Evolutionary conservation across 2,113 vertebrate species (phyloP).

Genomic region (Pelecanus crispus): DNA sequence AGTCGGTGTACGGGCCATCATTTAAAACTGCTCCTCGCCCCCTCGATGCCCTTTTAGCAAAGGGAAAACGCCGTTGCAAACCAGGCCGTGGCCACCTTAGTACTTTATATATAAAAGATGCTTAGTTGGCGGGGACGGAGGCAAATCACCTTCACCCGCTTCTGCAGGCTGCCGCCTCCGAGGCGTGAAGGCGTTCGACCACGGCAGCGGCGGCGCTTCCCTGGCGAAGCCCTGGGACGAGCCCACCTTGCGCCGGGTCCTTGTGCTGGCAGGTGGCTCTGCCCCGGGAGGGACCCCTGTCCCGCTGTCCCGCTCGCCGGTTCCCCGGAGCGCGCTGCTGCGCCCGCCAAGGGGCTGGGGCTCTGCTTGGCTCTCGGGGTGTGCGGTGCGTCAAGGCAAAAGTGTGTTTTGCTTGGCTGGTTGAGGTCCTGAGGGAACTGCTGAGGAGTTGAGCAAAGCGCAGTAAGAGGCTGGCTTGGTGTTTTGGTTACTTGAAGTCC

Average conservation of each 20-base stretch:
- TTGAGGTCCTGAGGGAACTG: fast-evolving
- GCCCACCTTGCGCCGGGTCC: fast-evolving
- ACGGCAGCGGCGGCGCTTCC: fast-evolving
- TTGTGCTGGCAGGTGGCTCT: fast-evolving
- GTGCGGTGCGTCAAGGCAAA: fast-evolving
- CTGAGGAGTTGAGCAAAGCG: neutral
- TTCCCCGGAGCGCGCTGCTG: fast-evolving
- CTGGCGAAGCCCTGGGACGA: neutral
- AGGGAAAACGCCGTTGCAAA: fast-evolving
- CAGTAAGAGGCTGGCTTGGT: neutral
- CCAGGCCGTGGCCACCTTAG: fast-evolving
- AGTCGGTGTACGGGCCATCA: neutral
- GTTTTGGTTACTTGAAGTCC: neutral
- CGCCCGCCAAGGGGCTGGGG: fast-evolving
- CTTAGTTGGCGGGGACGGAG: fast-evolving
- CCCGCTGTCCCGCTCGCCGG: fast-evolving
- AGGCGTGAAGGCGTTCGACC: fast-evolving
- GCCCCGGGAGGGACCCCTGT: neutral
- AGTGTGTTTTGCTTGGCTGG: neutral
- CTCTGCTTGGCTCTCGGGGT: fast-evolving
- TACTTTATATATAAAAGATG: neutral
- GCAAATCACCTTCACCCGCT: fast-evolving
- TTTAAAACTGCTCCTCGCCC: neutral
- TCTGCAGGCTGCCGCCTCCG: neutral
- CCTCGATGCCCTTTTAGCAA: neutral